Evolutionary conservation across 2,888 invertebrate species (phyloP), one percentile per base, ranked within the genome.

Genomic region (Polyommatus iphigenia): DNA sequence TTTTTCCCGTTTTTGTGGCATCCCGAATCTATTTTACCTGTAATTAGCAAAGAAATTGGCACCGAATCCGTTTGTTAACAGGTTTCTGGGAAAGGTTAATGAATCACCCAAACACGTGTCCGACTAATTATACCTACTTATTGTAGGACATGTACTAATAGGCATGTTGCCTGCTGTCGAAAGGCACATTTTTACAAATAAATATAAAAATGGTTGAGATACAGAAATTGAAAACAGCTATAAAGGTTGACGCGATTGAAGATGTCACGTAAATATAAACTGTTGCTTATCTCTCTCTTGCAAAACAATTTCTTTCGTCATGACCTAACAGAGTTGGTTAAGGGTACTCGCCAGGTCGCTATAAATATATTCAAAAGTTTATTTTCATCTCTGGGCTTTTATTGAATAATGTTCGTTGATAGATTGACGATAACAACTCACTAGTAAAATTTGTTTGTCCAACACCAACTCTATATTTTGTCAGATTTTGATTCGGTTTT

Each of bases 41-140:
- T 46, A 73, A 73, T 73, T 73, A 73, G 73, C 41, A 46, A 73
- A 73, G 4, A 13, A 73, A 73, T 73, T 73, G 73, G 73, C 73
- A 73, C 24, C 4, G 73, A 46, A 8, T 67, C 29, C 8, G 73
- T 46, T 46, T 41, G 24, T 46, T 46, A 41, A 36, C 73, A 41
- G 73, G 73, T 73, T 73, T 73, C 73, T 41, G 46, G 24, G 73
- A 73, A 73, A 73, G 46, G 73, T 13, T 46, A 73, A 73, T 73
- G 73, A 73, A 73, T 73, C 73, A 73, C 36, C 13, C 15, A 8
- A 41, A 46, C 73, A 46, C 20, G 46, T 41, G 41, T 13, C 20
- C 6, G 73, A 46, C 24, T 46, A 46, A 24, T 72, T 73, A 20
- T 73, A 41, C 20, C 72, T 36, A 73, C 20, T 73, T 6, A 15